phyloP scores from a whole-genome alignment of 2,113 vertebrate genomes.

The Nesogale talazaci region DNA sequence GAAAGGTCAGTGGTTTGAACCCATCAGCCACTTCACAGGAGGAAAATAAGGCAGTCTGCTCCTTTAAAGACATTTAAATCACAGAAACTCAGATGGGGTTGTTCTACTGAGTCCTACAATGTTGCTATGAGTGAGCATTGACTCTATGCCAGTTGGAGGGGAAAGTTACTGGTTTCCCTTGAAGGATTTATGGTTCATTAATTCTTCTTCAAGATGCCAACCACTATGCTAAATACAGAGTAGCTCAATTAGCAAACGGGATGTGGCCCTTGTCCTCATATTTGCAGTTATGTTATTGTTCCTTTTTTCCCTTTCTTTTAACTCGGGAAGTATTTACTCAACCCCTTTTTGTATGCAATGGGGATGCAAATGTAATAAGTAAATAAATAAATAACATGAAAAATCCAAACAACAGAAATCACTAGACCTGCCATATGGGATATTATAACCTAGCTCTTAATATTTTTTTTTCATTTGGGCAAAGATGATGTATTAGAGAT shows the following conservation, averaged over 20 bases:
- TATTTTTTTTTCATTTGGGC: neutral
- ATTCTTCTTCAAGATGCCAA: neutral
- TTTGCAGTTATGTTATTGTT: neutral
- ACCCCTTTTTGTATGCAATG: neutral
- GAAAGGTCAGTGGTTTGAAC: too few species aligned
- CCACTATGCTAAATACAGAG: neutral
- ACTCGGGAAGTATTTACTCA: neutral
- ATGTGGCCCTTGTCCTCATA: neutral
- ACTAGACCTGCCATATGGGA: neutral
- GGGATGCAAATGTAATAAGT: neutral
- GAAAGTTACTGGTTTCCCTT: neutral
- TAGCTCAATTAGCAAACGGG: neutral
- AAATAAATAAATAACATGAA: neutral
- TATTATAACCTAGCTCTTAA: neutral
- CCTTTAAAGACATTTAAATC: too few species aligned
- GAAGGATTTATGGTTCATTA: neutral
- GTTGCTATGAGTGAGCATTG: too few species aligned
- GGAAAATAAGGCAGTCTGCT: too few species aligned
- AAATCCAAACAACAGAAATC: neutral
- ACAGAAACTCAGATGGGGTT: too few species aligned
- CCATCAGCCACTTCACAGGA: too few species aligned
- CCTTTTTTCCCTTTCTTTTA: slow-evolving; percentile 26
- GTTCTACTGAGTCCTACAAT: too few species aligned
- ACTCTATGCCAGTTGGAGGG: too few species aligned
- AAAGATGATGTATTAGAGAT: slow-evolving; percentile 28